Conservation (phyloP, 2,888 invertebrate genomes). For the Rotaria sp. region DNA sequence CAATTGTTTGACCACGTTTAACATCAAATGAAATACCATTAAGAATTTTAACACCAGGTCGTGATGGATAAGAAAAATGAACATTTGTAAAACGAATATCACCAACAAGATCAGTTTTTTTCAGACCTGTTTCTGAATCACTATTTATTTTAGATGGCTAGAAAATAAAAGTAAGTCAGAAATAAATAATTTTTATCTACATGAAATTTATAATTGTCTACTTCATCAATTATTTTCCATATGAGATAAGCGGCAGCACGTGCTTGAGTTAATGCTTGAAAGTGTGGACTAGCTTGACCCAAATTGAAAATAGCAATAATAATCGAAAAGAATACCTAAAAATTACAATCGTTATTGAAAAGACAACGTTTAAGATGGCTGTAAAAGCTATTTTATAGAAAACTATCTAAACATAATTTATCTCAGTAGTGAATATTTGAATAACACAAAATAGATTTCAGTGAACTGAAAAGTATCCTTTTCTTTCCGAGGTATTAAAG, state of each 20-base stretch:
- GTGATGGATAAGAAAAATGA: constrained; percentile 49
- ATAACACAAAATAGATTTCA: too few relatives aligned
- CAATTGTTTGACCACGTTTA: constrained; percentile 53
- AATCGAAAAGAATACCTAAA: constrained; percentile 59
- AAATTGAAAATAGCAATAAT: constrained; percentile 53
- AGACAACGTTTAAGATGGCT: too few relatives aligned
- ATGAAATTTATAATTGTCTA: constrained; percentile 56
- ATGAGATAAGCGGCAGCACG: constrained; percentile 45
- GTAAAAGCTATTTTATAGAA: too few relatives aligned
- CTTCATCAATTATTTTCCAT: too few relatives aligned
- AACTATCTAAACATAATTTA: too few relatives aligned
- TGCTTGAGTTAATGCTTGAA: constrained; percentile 48
- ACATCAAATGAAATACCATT: constrained; percentile 51
- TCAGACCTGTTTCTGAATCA: constrained; percentile 16
- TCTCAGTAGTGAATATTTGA: too few relatives aligned
- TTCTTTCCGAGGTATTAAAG: too few relatives aligned
- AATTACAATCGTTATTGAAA: neutral
- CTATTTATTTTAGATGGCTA: constrained; percentile 43
- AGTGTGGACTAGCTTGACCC: constrained; percentile 50
- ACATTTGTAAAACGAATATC: constrained; percentile 22
- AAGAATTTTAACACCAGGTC: constrained; percentile 50
- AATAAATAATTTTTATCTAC: constrained; percentile 66
- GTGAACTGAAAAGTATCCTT: too few relatives aligned
- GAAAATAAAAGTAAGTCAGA: neutral
- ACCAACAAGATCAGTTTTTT: neutral